phyloP scores from a whole-genome alignment of 2,888 invertebrate species.

The Xestia c-nigrum region DNA sequence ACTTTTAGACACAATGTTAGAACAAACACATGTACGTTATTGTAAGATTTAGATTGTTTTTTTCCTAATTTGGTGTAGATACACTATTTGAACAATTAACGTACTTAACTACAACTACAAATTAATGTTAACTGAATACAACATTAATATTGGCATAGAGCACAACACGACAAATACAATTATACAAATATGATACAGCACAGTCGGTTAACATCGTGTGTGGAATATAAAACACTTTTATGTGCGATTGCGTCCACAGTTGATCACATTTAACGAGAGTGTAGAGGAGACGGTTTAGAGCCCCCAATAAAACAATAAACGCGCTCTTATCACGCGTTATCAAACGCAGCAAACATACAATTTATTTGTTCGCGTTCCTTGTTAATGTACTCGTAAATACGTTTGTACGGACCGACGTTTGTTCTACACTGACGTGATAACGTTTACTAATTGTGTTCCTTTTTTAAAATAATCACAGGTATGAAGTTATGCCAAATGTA shows the following conservation, averaged over 20 bases:
- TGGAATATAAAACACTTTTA: conserved; percentile 73
- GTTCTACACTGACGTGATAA: conserved; percentile 77
- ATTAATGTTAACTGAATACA: conserved; percentile 17
- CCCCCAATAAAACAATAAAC: conserved; percentile 89
- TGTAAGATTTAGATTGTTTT: not conserved
- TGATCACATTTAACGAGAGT: conserved; percentile 71
- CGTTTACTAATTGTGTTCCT: conserved; percentile 71
- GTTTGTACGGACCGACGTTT: conserved; percentile 87
- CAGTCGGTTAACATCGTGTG: conserved; percentile 43
- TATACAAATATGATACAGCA: conserved; percentile 60
- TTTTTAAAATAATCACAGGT: conserved; percentile 37
- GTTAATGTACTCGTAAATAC: conserved; percentile 77
- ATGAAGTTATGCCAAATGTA: conserved; percentile 25
- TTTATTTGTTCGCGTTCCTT: conserved; percentile 84
- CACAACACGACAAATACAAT: conserved; percentile 49
- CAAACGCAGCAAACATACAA: conserved; percentile 85
- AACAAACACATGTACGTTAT: not conserved
- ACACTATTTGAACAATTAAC: not conserved
- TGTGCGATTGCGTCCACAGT: conserved; percentile 70
- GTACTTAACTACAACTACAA: not conserved
- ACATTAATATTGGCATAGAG: conserved; percentile 26
- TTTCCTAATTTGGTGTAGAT: not conserved
- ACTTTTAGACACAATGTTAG: not conserved
- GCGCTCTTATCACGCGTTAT: conserved; percentile 86
- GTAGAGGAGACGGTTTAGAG: conserved; percentile 73